Evolutionary conservation across 2,797 vertebrate species (phyloP).

Genomic region (Scomberomorus guttatus): DNA sequence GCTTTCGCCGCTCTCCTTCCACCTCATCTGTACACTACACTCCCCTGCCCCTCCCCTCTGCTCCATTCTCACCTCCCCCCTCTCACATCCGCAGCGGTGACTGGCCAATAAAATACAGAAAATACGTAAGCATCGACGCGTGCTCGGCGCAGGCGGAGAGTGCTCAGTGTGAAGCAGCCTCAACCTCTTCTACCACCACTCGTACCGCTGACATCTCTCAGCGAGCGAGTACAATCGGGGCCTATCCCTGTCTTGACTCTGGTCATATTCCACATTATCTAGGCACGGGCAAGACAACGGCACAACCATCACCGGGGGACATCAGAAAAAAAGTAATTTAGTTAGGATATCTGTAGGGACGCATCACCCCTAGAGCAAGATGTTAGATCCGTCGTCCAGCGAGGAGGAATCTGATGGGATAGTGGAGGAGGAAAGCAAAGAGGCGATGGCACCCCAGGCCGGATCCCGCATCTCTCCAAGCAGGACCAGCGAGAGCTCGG

Average conservation of each 20-base stretch:
- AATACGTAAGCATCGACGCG: conserved; percentile 91
- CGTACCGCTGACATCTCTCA: conserved; percentile 80
- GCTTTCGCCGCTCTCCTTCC: conserved; percentile 67
- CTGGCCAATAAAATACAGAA: conserved; percentile 88
- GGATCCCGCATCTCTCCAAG: conserved; percentile 93
- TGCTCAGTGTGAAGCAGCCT: conserved; percentile 84
- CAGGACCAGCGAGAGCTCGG: conserved; percentile 93
- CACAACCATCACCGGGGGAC: neutral
- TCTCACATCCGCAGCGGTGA: conserved; percentile 84
- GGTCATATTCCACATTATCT: conserved; percentile 37
- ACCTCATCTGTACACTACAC: conserved; percentile 69
- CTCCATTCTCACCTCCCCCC: conserved; percentile 70
- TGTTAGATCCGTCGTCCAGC: conserved; percentile 98
- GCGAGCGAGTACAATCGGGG: conserved; percentile 60
- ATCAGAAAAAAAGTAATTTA: neutral
- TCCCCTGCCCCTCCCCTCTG: conserved; percentile 56
- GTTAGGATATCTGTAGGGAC: conserved; percentile 45
- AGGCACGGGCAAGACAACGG: conserved; percentile 33
- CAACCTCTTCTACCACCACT: conserved; percentile 81
- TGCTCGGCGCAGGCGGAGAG: conserved; percentile 89
- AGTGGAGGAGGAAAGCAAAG: conserved; percentile 96
- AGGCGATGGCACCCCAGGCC: conserved; percentile 91
- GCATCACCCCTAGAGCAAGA: conserved; percentile 75
- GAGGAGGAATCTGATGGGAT: conserved; percentile 98
- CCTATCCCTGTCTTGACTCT: conserved; percentile 53